These are phyloP conservation scores for Pseudomugil gertrudae DNA, from an alignment of 2,797 vertebrate species.

Conservation along the genomic window DNA sequence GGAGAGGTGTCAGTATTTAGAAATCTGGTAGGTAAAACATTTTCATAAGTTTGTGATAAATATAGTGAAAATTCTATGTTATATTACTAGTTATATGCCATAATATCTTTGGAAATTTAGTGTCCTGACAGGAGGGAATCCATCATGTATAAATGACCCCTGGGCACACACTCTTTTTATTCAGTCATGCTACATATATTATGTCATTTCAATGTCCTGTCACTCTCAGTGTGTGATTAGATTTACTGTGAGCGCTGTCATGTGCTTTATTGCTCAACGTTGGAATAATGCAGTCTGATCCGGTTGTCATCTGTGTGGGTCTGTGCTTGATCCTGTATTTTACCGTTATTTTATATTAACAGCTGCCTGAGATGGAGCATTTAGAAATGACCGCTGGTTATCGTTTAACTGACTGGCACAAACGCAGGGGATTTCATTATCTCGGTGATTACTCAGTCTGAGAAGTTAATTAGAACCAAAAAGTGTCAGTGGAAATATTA, in stretches of 20 bases:
- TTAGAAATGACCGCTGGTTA: neutral
- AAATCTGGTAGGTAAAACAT: neutral
- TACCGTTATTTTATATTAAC: neutral
- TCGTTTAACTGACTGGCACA: neutral
- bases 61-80: no score
- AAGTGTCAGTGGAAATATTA: neutral
- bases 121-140: neutral
- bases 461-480: neutral
- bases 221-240: slow-evolving; percentile 2
- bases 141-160: no score
- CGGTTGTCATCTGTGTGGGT: neutral
- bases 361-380: neutral
- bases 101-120: neutral
- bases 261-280: slow-evolving; percentile 37
- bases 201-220: neutral
- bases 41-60: no score
- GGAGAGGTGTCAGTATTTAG: no score
- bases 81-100: no score
- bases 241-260: neutral
- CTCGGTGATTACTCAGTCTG: neutral
- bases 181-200: neutral
- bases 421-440: neutral
- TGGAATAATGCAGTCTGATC: slow-evolving; percentile 24
- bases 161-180: no score
- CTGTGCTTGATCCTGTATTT: neutral